Percentiles rank a stretch among this genome's conserved stretches.
phyloP scores from a whole-genome alignment of 2,797 vertebrate species.

The Manis javanica region DNA sequence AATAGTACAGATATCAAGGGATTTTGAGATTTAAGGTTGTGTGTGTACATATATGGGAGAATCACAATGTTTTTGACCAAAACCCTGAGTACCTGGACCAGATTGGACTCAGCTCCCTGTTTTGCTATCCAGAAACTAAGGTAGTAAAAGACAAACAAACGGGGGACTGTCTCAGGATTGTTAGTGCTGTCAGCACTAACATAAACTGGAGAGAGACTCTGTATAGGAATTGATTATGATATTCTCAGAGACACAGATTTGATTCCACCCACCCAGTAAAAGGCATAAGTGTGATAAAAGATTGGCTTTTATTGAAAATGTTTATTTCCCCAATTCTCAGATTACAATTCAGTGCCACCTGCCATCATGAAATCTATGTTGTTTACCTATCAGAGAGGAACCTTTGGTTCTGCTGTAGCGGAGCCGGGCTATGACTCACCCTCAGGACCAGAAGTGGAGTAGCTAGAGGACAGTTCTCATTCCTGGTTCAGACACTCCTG shows the following conservation, averaged over 20 bases:
- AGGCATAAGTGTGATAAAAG: background rate
- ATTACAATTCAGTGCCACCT: background rate
- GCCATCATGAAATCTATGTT: background rate
- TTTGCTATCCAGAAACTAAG: background rate
- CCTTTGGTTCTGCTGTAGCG: background rate
- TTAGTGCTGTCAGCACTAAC: background rate
- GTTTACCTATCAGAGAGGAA: background rate
- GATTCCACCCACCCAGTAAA: background rate
- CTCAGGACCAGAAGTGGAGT: background rate
- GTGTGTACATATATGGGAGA: background rate
- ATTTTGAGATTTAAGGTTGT: background rate
- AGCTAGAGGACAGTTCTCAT: background rate
- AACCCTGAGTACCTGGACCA: background rate
- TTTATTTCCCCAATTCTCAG: background rate
- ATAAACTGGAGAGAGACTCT: background rate
- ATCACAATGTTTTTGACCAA: background rate
- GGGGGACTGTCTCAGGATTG: background rate
- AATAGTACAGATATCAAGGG: background rate
- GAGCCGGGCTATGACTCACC: background rate
- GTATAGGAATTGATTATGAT: background rate
- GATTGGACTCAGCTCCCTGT: background rate
- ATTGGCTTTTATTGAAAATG: background rate
- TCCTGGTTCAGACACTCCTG: background rate
- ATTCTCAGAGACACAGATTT: background rate
- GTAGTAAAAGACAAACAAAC: background rate